These are phyloP conservation scores for Aleiodes sp. DNA, from an alignment of 1,140 invertebrate genomes.

Conservation along the genomic window DNA sequence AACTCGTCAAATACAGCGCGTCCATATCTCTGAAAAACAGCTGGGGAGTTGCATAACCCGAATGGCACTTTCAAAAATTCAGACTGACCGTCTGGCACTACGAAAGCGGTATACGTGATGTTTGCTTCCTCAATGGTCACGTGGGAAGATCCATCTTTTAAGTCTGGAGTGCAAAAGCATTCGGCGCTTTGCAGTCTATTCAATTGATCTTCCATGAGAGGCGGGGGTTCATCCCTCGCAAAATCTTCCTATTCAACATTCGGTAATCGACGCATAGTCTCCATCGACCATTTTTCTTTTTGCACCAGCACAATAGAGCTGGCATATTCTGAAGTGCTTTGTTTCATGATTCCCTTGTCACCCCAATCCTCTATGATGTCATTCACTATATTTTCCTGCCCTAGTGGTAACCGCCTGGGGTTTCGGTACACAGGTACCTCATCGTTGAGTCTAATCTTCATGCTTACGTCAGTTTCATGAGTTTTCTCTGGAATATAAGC, in stretches of 20 bases:
- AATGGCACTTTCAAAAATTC: conserved; percentile 43
- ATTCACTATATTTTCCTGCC: neutral
- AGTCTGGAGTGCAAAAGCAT: neutral
- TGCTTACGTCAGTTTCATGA: neutral
- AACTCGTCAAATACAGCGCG: too few species aligned
- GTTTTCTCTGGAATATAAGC: neutral
- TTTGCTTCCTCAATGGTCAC: neutral
- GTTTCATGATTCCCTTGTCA: conserved; percentile 38
- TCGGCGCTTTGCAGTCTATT: neutral
- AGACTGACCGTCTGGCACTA: conserved; percentile 40
- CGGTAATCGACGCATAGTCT: conserved; percentile 19
- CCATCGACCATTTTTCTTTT: conserved; percentile 44
- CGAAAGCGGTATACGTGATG: conserved; percentile 25
- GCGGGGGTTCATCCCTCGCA: neutral
- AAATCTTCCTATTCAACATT: conserved; percentile 13
- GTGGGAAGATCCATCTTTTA: conserved; percentile 7
- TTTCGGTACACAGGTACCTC: neutral
- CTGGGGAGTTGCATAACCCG: too few species aligned
- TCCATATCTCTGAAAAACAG: too few species aligned
- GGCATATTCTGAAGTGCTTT: conserved; percentile 43
- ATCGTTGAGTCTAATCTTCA: neutral
- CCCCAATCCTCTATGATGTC: conserved; percentile 19
- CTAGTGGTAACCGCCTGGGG: neutral
- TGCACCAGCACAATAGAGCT: conserved; percentile 44
- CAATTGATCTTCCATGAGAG: neutral